Conservation (phyloP, 2,113 vertebrate genomes). For the Pelecanus crispus region DNA sequence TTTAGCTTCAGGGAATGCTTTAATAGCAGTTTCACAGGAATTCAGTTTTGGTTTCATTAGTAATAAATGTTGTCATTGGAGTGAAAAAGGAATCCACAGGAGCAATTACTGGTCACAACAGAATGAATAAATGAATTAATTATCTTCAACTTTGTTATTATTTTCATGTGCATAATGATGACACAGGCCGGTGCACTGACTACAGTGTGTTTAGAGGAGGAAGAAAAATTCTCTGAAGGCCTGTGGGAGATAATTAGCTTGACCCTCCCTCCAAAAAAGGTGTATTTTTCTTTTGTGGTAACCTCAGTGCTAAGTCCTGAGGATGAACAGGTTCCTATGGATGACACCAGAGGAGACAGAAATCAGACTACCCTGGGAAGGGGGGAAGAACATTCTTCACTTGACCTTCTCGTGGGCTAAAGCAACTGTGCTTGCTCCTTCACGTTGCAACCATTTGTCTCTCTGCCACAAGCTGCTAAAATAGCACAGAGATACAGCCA, state of each 20-base stretch:
- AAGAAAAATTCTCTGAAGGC: not conserved
- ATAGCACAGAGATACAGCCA: not conserved
- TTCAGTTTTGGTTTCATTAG: not conserved
- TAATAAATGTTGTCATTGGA: not conserved
- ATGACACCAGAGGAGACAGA: not conserved
- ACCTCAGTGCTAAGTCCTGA: not conserved
- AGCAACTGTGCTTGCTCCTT: not conserved
- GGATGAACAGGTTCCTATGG: not conserved
- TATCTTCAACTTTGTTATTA: not conserved
- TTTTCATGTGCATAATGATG: not conserved
- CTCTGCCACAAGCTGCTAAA: not conserved
- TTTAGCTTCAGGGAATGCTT: not conserved
- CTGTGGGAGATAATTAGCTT: not conserved
- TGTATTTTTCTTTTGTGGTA: not conserved
- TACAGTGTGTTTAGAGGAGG: not conserved
- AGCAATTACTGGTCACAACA: not conserved
- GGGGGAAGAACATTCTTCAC: not conserved
- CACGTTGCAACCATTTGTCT: not conserved
- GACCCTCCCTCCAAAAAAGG: not conserved
- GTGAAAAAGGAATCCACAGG: conserved; percentile 23
- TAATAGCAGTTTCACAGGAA: conserved; percentile 27
- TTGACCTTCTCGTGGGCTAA: not conserved
- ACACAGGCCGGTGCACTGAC: not conserved
- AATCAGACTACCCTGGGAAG: not conserved
- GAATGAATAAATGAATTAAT: conserved; percentile 19